These are phyloP conservation scores for Platalea minor DNA, from an alignment of 2,797 vertebrate genomes.

Conservation along the genomic window DNA sequence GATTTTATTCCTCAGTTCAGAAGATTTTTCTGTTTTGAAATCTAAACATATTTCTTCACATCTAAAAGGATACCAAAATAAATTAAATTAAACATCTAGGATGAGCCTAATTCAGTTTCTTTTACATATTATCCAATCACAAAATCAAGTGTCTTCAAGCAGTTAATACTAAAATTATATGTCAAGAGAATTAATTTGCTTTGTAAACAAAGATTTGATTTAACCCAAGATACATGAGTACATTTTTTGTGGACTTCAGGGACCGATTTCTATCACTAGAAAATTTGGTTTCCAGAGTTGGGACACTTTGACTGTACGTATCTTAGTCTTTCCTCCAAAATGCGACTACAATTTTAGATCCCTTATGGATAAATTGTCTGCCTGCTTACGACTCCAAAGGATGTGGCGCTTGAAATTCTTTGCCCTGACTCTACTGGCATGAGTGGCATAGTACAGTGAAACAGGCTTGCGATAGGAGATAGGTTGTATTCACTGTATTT, in stretches of 20 bases:
- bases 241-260: not conserved
- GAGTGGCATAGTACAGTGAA: not conserved
- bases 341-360: not conserved
- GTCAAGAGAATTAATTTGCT: not conserved
- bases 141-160: not conserved
- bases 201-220: not conserved
- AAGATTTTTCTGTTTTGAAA: not conserved
- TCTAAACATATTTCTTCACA: not conserved
- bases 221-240: not conserved
- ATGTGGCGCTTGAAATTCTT: not conserved
- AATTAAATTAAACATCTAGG: not conserved
- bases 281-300: not conserved
- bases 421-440: not conserved
- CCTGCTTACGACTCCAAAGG: not conserved
- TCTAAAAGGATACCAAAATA: not conserved
- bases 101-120: not conserved
- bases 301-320: not conserved
- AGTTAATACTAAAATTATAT: not conserved
- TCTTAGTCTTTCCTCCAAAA: not conserved
- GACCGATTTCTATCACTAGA: not conserved
- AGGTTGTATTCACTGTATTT: not conserved
- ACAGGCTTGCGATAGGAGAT: not conserved
- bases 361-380: not conserved
- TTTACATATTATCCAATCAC: not conserved
- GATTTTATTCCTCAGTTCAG: not conserved